A percentile compares a stretch with the other conserved stretches of the same genome.
phyloP scores from a whole-genome alignment of 2,797 vertebrate genomes.

The Erithacus rubecula region DNA sequence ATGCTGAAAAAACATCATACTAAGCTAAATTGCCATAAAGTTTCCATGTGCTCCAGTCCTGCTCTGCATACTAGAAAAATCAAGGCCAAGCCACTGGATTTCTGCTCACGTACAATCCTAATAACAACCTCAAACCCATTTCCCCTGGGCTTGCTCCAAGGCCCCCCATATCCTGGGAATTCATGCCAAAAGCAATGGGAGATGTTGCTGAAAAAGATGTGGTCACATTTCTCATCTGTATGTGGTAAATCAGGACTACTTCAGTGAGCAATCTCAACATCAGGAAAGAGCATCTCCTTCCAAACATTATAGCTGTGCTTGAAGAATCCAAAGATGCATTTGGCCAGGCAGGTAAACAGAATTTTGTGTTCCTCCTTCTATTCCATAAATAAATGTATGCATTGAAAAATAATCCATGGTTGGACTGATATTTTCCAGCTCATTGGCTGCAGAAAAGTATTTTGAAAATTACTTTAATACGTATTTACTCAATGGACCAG shows the following conservation, averaged over 20 bases:
- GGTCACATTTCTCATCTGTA: not conserved
- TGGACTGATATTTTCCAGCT: slow-evolving; percentile 66
- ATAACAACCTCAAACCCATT: not conserved
- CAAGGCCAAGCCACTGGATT: not conserved
- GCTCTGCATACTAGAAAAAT: not conserved
- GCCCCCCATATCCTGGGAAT: not conserved
- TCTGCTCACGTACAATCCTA: not conserved
- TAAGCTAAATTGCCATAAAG: not conserved
- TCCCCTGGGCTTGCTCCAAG: not conserved
- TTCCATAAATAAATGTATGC: slow-evolving; percentile 60
- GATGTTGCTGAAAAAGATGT: not conserved
- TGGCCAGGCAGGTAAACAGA: not conserved
- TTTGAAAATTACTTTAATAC: slow-evolving; percentile 73
- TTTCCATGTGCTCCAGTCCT: not conserved
- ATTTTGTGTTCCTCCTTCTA: slow-evolving; percentile 14
- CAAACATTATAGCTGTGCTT: not conserved
- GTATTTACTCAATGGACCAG: slow-evolving; percentile 69
- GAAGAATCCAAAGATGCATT: not conserved
- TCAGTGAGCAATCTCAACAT: not conserved
- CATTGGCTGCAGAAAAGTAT: slow-evolving; percentile 63
- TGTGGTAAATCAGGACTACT: not conserved
- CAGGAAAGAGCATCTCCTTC: not conserved
- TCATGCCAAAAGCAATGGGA: not conserved
- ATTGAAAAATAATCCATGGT: slow-evolving; percentile 58
- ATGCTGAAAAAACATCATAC: not conserved